Conservation (phyloP, 1,140 invertebrate genomes). For the Orchesella cincta region DNA sequence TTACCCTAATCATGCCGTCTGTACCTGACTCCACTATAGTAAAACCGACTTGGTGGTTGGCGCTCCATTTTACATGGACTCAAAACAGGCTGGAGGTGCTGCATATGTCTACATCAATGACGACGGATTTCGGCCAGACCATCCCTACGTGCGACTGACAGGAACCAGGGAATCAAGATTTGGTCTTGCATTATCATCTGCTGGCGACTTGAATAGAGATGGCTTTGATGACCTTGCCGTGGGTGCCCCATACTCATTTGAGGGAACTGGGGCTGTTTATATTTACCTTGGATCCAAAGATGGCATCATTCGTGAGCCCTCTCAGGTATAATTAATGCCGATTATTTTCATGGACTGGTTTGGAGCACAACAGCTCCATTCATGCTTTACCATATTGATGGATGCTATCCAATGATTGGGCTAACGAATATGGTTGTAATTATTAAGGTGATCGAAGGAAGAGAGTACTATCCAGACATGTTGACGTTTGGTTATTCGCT, state of each 20-base stretch:
- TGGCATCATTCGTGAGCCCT: constrained; percentile 72
- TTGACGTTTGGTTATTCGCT: constrained; percentile 86
- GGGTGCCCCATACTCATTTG: constrained; percentile 86
- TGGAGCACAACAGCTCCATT: no score
- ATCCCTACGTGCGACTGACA: constrained; percentile 63
- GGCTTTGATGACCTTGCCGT: constrained; percentile 85
- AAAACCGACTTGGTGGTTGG: constrained; percentile 80
- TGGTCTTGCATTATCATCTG: constrained; percentile 78
- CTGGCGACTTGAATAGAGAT: constrained; percentile 90
- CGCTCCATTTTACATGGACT: constrained; percentile 84
- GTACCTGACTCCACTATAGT: no score
- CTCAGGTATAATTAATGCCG: constrained; percentile 63
- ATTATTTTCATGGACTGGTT: constrained; percentile 12
- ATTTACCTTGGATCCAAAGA: constrained; percentile 79
- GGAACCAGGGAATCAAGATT: constrained; percentile 76
- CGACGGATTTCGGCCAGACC: constrained; percentile 57
- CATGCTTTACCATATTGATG: no score
- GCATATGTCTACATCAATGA: constrained; percentile 83
- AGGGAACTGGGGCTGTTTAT: constrained; percentile 72
- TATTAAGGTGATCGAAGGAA: constrained; percentile 61
- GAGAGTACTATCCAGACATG: constrained; percentile 60
- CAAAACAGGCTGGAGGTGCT: constrained; percentile 76
- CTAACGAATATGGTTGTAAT: constrained; percentile 8
- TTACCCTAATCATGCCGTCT: no score
- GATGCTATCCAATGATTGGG: not conserved